phyloP scores from a whole-genome alignment of 2,888 invertebrate species.

The Bellardia bayeri region DNA sequence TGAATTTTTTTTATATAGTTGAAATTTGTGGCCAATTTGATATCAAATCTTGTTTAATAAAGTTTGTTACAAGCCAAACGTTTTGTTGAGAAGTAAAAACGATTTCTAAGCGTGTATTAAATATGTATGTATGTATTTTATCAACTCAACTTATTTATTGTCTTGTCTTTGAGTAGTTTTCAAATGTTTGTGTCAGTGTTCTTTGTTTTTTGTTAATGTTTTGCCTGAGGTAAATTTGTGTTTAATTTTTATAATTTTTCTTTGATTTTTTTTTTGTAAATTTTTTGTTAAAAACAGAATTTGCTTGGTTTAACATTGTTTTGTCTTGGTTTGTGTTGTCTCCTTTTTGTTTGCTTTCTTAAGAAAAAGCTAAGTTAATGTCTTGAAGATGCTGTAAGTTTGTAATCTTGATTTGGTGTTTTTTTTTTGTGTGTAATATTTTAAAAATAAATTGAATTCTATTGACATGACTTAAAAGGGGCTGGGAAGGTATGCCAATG shows the following conservation, averaged over 20 bases:
- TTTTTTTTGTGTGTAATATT: background rate
- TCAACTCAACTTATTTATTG: conserved; percentile 46
- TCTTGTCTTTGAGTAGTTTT: conserved; percentile 49
- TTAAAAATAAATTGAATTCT: conserved; percentile 45
- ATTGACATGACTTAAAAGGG: conserved; percentile 53
- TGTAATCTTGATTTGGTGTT: conserved; percentile 53
- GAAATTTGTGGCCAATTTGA: conserved; percentile 62
- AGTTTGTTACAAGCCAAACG: conserved; percentile 46
- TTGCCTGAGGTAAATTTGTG: conserved; percentile 54
- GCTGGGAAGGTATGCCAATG: conserved; percentile 2
- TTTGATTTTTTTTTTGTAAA: background rate
- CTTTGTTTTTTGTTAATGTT: background rate
- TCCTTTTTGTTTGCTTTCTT: conserved; percentile 2
- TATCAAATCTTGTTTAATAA: conserved; percentile 64
- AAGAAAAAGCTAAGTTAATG: conserved; percentile 44
- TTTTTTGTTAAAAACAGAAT: background rate
- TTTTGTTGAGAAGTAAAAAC: conserved; percentile 49
- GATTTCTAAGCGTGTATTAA: conserved; percentile 37
- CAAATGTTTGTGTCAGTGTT: conserved; percentile 38
- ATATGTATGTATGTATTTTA: background rate
- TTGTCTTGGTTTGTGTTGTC: background rate
- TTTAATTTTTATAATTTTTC: conserved; percentile 48
- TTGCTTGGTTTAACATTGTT: conserved; percentile 25
- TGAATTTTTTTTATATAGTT: background rate
- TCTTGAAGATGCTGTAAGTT: conserved; percentile 46